These are phyloP conservation scores for Cephus pygmeus DNA, from an alignment of 2,888 invertebrate genomes.

Conservation along the genomic window DNA sequence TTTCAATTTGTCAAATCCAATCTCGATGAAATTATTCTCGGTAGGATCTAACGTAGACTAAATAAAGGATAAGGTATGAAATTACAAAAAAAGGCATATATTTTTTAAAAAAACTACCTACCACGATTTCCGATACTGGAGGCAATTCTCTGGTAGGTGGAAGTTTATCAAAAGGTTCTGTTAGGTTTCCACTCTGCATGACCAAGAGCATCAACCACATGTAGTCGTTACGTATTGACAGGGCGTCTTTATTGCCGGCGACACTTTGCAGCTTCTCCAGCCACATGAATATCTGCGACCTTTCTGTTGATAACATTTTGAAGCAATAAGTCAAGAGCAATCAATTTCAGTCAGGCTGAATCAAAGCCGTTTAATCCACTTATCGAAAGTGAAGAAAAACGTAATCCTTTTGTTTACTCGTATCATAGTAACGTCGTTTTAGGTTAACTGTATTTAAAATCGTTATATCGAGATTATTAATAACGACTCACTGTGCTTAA, in stretches of 20 bases:
- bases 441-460: neutral
- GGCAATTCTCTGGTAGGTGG: conserved; percentile 56
- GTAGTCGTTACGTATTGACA: conserved; percentile 63
- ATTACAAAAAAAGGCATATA: neutral
- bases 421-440: neutral
- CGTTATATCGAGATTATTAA: neutral
- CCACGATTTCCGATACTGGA: conserved; percentile 61
- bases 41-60: no score
- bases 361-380: neutral
- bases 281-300: conserved; percentile 56
- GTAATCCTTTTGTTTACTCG: neutral
- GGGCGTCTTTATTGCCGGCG: conserved; percentile 49
- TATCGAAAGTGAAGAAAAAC: neutral
- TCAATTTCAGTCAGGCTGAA: neutral
- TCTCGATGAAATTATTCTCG: no score
- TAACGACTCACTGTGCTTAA: neutral
- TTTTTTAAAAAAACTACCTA: conserved; percentile 32
- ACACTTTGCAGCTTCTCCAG: conserved; percentile 59
- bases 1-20: no score
- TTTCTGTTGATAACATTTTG: conserved; percentile 25
- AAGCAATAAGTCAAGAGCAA: neutral
- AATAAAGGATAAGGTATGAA: neutral
- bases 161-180: conserved; percentile 59
- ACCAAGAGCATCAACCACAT: conserved; percentile 66
- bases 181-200: conserved; percentile 63